Evolutionary conservation across 1,140 invertebrate species (phyloP).

Genomic region (Meloidogyne chitwoodi): DNA sequence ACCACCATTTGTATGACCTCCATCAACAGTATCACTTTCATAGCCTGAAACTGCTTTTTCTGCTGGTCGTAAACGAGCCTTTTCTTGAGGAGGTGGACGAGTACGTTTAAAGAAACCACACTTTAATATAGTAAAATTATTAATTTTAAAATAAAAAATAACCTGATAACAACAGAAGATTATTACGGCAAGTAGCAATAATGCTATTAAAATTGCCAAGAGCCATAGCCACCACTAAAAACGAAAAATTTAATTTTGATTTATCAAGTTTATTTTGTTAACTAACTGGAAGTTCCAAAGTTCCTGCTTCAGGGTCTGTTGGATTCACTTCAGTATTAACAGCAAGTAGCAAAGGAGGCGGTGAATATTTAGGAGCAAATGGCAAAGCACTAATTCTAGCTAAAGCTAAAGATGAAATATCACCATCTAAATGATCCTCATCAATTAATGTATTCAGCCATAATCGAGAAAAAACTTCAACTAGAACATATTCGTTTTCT

Average conservation of each 20-base stretch:
- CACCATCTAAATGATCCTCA: constrained; percentile 46
- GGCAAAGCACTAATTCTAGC: constrained; percentile 51
- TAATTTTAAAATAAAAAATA: background rate
- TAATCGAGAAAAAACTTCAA: constrained; percentile 54
- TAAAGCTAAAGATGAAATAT: constrained; percentile 53
- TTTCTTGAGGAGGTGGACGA: constrained; percentile 43
- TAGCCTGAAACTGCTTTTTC: background rate
- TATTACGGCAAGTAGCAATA: constrained; percentile 41
- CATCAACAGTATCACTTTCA: constrained; percentile 1
- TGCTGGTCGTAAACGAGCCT: constrained; percentile 28
- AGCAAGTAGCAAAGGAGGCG: constrained; percentile 47
- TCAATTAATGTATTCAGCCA: constrained; percentile 58
- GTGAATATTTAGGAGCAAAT: constrained; percentile 47
- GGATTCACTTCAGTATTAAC: constrained; percentile 52
- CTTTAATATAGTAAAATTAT: constrained; percentile 28
- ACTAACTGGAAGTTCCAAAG: constrained; percentile 13
- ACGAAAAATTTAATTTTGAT: background rate
- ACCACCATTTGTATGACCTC: background rate
- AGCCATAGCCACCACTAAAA: constrained; percentile 50
- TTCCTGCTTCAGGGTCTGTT: constrained; percentile 38
- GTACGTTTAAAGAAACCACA: constrained; percentile 56
- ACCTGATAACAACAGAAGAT: constrained; percentile 46
- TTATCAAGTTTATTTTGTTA: background rate
- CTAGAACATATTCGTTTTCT: constrained; percentile 53
- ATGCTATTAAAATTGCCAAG: constrained; percentile 45